Percentiles rank a stretch among this genome's conserved stretches.
phyloP scores from a whole-genome alignment of 2,797 vertebrate species.

The Sebastes oblongus region DNA sequence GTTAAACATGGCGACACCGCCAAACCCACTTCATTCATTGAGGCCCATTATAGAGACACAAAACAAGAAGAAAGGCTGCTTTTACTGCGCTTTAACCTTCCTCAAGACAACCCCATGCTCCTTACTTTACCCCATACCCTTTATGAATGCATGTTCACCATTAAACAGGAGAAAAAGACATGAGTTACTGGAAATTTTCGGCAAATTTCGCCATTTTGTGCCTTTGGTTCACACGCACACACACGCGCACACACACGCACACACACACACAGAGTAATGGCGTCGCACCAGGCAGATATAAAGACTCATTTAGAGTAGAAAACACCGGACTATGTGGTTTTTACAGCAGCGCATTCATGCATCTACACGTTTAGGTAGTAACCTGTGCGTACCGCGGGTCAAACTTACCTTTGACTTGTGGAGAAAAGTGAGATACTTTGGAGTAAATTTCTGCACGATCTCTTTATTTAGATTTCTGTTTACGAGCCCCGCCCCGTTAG shows the following conservation, averaged over 20 bases:
- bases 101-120: fast-evolving
- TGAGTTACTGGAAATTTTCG: conserved; percentile 21
- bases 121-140: background rate
- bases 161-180: background rate
- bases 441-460: conserved; percentile 75
- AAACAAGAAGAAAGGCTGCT: too few relatives aligned
- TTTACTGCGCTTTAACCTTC: too few relatives aligned
- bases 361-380: background rate
- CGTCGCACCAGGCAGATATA: conserved; percentile 77
- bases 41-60: background rate
- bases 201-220: conserved; percentile 85
- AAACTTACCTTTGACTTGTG: conserved; percentile 71
- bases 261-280: conserved; percentile 81
- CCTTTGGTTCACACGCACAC: conserved; percentile 69
- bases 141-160: background rate
- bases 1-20: background rate
- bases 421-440: conserved; percentile 56
- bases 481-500: conserved; percentile 80
- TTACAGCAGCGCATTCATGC: conserved; percentile 1
- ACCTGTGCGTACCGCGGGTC: fast-evolving
- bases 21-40: conserved; percentile 71
- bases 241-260: conserved; percentile 29
- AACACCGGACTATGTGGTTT: background rate
- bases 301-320: conserved; percentile 55
- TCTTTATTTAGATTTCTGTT: conserved; percentile 84